A percentile compares a stretch with the other conserved stretches of the same genome.
phyloP scores from a whole-genome alignment of 2,113 vertebrate species.

The Motacilla tschutschensis region DNA sequence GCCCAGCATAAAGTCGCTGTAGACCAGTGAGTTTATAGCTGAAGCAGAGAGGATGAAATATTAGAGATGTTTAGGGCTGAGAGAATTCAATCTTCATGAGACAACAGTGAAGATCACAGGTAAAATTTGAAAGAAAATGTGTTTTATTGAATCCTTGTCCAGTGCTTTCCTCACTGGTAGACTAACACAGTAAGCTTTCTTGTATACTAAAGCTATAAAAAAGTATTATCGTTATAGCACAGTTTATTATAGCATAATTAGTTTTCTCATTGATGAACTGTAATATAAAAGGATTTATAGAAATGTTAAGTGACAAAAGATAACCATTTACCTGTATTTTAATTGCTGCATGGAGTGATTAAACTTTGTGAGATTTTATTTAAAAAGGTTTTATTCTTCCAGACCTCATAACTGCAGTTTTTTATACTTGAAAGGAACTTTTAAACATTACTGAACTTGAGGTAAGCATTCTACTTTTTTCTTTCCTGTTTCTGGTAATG shows the following conservation, averaged over 20 bases:
- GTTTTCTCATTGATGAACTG: neutral
- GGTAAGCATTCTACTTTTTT: constrained; percentile 10
- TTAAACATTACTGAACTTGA: neutral
- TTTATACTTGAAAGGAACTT: constrained; percentile 7
- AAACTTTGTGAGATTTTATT: neutral
- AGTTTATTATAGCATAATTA: neutral
- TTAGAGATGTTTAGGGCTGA: neutral
- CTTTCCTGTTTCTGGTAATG: constrained; percentile 9
- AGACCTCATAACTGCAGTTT: neutral
- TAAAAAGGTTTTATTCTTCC: neutral
- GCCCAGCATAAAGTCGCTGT: neutral
- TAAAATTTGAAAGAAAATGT: neutral
- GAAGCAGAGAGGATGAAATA: neutral
- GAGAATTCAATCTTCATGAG: neutral
- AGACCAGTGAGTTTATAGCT: neutral
- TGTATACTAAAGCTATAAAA: neutral
- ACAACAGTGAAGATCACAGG: neutral
- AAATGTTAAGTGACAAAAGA: neutral
- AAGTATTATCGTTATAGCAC: neutral
- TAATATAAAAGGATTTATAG: neutral
- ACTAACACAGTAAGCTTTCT: neutral
- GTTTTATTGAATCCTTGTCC: neutral
- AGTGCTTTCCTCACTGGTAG: neutral
- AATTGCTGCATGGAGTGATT: neutral
- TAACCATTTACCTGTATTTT: neutral